These are phyloP conservation scores for Columbina picui DNA, from an alignment of 2,113 vertebrate species.

Conservation along the genomic window DNA sequence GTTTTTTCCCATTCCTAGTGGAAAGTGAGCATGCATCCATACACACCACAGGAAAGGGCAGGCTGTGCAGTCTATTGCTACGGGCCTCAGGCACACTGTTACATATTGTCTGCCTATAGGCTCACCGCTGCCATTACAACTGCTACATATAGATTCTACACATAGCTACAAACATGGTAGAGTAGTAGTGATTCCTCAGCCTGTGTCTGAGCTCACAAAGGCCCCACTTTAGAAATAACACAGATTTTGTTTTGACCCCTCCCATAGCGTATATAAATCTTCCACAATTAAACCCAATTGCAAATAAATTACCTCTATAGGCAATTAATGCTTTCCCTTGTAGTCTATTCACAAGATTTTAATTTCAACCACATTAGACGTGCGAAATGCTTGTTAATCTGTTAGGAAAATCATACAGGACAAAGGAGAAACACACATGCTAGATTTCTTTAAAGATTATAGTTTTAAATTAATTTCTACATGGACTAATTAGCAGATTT, in stretches of 20 bases:
- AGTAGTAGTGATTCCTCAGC: rapidly evolving
- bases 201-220: background rate
- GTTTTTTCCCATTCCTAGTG: background rate
- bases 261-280: background rate
- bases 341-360: background rate
- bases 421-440: background rate
- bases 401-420: background rate
- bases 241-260: background rate
- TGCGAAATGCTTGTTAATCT: background rate
- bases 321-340: background rate
- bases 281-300: background rate
- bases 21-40: background rate
- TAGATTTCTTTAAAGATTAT: background rate
- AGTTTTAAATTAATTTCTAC: background rate
- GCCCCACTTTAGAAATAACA: background rate
- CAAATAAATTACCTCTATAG: background rate
- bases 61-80: background rate
- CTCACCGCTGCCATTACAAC: background rate
- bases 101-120: background rate
- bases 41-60: rapidly evolving
- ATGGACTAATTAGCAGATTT: background rate
- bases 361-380: background rate
- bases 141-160: too few relatives aligned
- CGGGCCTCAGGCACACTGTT: background rate
- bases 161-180: background rate